These are phyloP conservation scores for Chouioia cunea DNA, from an alignment of 2,888 invertebrate species.

Conservation along the genomic window DNA sequence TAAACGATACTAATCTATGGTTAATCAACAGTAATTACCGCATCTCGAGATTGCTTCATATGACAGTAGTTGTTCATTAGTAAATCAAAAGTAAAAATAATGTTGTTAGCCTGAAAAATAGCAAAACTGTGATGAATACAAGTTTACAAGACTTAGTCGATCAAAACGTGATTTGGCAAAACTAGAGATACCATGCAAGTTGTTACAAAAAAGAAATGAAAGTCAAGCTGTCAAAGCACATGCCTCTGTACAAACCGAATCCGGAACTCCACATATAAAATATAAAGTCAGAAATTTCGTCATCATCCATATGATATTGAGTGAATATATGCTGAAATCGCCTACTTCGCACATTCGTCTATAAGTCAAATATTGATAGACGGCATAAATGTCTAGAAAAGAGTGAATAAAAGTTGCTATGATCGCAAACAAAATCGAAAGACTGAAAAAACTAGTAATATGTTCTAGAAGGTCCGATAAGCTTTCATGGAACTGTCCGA, in stretches of 20 bases:
- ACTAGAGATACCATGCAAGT: no score
- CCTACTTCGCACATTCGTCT: not conserved
- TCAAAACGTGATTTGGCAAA: no score
- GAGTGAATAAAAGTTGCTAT: slow-evolving; percentile 18
- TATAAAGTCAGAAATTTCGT: slow-evolving; percentile 30
- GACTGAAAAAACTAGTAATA: slow-evolving; percentile 20
- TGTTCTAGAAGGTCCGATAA: slow-evolving; percentile 26
- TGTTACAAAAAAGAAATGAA: not conserved
- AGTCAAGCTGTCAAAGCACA: not conserved
- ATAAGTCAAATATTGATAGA: slow-evolving; percentile 20
- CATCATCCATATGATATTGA: slow-evolving; percentile 16
- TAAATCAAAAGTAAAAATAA: slow-evolving; percentile 10
- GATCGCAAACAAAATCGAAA: slow-evolving; percentile 5
- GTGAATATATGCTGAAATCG: not conserved
- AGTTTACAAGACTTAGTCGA: not conserved
- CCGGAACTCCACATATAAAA: slow-evolving; percentile 33
- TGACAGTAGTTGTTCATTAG: slow-evolving; percentile 18
- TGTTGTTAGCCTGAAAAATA: slow-evolving; percentile 32
- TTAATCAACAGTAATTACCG: slow-evolving; percentile 11
- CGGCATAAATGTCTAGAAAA: slow-evolving; percentile 15
- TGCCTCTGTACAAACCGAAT: slow-evolving; percentile 31
- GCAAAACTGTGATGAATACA: not conserved
- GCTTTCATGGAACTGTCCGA: slow-evolving; percentile 19
- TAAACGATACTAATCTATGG: not conserved
- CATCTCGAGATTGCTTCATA: slow-evolving; percentile 4